These are phyloP conservation scores for Arenaria interpres DNA, from an alignment of 2,113 vertebrate species.

Conservation along the genomic window DNA sequence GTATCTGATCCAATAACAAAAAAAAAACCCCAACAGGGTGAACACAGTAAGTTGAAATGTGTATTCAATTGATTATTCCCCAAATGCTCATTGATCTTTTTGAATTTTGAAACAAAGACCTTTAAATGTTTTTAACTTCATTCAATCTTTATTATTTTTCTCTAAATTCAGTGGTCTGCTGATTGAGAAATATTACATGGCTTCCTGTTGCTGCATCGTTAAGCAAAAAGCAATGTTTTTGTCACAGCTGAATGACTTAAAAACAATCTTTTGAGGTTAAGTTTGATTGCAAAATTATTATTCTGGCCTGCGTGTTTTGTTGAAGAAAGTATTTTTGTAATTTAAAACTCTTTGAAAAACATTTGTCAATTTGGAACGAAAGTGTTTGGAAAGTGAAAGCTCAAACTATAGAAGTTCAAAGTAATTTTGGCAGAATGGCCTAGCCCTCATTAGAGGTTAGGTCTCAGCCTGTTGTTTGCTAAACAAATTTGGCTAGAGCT, in stretches of 20 bases:
- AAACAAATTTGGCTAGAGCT: not conserved
- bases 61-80: not conserved
- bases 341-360: not conserved
- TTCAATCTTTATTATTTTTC: not conserved
- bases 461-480: not conserved
- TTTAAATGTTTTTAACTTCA: not conserved
- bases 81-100: not conserved
- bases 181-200: not conserved
- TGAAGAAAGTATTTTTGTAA: not conserved
- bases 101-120: not conserved
- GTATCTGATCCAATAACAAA: not conserved
- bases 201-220: not conserved
- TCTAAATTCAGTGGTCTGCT: not conserved
- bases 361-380: not conserved
- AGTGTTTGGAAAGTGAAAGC: not conserved
- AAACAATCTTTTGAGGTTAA: not conserved
- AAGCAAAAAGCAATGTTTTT: not conserved
- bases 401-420: not conserved
- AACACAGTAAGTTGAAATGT: not conserved
- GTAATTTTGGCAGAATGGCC: not conserved
- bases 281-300: not conserved
- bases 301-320: not conserved
- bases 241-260: not conserved
- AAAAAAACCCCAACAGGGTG: not conserved
- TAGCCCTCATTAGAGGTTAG: not conserved